These are phyloP conservation scores for Nipponacmea schrenckii DNA, from an alignment of 2,888 invertebrate genomes.

Conservation along the genomic window DNA sequence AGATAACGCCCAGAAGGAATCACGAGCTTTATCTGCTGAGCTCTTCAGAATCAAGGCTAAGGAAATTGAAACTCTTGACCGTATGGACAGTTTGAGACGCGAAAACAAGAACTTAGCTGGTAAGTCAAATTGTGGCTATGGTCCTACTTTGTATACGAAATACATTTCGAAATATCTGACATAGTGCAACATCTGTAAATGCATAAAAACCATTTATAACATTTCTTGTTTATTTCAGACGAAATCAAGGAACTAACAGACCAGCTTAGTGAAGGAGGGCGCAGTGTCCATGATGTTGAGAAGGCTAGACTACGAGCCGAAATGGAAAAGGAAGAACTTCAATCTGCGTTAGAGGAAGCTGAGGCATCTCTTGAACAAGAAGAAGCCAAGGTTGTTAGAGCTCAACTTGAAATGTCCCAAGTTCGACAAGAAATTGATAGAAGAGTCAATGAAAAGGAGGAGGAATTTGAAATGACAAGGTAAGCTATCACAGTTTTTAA, in stretches of 20 bases:
- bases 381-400: conserved; percentile 71
- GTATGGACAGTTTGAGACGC: conserved; percentile 94
- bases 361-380: conserved; percentile 98
- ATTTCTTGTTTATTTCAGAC: conserved; percentile 72
- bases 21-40: conserved; percentile 98
- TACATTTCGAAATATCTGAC: too few species aligned
- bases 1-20: conserved; percentile 97
- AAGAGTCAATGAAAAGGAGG: conserved; percentile 98
- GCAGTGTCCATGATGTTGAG: conserved; percentile 1
- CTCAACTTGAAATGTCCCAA: conserved; percentile 96
- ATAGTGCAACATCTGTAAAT: not conserved
- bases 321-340: conserved; percentile 98
- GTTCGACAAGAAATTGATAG: conserved; percentile 99
- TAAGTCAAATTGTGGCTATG: conserved; percentile 12
- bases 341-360: conserved; percentile 97
- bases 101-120: conserved; percentile 90
- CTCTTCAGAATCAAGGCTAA: conserved; percentile 96
- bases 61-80: conserved; percentile 96
- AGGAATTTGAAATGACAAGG: conserved; percentile 97
- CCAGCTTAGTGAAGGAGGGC: not conserved
- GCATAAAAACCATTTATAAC: too few species aligned
- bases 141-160: too few species aligned
- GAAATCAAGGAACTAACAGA: conserved; percentile 89
- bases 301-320: conserved; percentile 96
- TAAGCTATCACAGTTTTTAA: conserved; percentile 25